These are phyloP conservation scores for Drosophila hamatofila DNA, from an alignment of 2,888 invertebrate species.

Conservation along the genomic window DNA sequence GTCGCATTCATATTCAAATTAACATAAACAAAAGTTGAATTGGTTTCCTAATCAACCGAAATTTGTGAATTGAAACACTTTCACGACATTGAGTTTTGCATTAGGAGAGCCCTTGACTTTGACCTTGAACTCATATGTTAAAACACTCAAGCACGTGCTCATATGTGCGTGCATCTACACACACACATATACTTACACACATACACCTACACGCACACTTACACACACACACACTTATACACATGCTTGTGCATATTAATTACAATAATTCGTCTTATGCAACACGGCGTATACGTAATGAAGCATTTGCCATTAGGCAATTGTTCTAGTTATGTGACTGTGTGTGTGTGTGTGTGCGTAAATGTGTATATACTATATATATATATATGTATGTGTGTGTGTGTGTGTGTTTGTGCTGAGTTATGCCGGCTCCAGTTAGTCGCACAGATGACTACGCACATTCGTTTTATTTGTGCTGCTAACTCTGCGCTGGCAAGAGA, in stretches of 20 bases:
- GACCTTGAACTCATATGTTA: slow-evolving; percentile 23
- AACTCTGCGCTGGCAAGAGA: slow-evolving; percentile 30
- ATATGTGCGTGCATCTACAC: background rate
- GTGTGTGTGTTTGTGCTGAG: slow-evolving; percentile 44
- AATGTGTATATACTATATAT: background rate
- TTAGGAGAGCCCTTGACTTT: slow-evolving; percentile 6
- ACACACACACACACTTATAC: background rate
- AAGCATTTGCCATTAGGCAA: slow-evolving; percentile 17
- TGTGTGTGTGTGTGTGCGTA: background rate
- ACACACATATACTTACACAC: background rate
- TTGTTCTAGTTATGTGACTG: background rate
- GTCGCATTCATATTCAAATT: background rate
- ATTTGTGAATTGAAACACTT: background rate
- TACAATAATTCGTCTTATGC: slow-evolving; percentile 42
- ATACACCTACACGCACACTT: background rate
- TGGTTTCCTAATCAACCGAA: background rate
- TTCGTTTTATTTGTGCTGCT: slow-evolving; percentile 44
- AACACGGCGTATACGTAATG: slow-evolving; percentile 61
- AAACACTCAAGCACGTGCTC: slow-evolving; percentile 4
- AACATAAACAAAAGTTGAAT: background rate
- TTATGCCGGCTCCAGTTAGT: slow-evolving; percentile 79
- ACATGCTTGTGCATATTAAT: slow-evolving; percentile 20
- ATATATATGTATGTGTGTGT: background rate
- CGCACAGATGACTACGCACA: slow-evolving; percentile 72
- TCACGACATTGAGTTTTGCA: background rate